Evolutionary conservation across 2,113 vertebrate species (phyloP).

Genomic region (Erythrocercus mccallii): DNA sequence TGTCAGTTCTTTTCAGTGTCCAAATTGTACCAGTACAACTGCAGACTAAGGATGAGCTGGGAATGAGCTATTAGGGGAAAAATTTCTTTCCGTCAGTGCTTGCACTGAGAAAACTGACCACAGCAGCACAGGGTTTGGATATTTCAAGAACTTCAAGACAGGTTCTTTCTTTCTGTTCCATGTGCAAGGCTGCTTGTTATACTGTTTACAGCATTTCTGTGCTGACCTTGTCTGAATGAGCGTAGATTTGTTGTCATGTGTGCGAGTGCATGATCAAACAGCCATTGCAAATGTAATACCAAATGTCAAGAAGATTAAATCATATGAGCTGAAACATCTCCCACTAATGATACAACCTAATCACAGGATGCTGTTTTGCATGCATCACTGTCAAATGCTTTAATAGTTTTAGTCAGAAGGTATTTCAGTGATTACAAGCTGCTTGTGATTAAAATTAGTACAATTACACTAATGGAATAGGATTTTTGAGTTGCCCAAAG

Average conservation of each 20-base stretch:
- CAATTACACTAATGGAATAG: not conserved
- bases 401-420: not conserved
- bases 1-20: not conserved
- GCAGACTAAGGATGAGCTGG: not conserved
- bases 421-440: not conserved
- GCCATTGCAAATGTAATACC: not conserved
- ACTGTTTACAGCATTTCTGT: not conserved
- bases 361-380: not conserved
- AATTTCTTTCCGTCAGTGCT: not conserved
- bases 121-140: not conserved
- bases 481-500: not conserved
- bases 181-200: not conserved
- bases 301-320: not conserved
- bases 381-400: slow-evolving; percentile 1
- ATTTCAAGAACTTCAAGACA: not conserved
- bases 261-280: not conserved
- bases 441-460: not conserved
- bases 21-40: not conserved
- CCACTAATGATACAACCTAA: not conserved
- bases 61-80: not conserved
- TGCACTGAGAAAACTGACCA: not conserved
- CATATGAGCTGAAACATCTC: not conserved
- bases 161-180: not conserved
- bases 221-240: not conserved
- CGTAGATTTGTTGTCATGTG: not conserved